A percentile compares a stretch with the other conserved stretches of the same genome.
Evolutionary conservation across 2,888 invertebrate species (phyloP).

Genomic region (Punctoribates punctum): DNA sequence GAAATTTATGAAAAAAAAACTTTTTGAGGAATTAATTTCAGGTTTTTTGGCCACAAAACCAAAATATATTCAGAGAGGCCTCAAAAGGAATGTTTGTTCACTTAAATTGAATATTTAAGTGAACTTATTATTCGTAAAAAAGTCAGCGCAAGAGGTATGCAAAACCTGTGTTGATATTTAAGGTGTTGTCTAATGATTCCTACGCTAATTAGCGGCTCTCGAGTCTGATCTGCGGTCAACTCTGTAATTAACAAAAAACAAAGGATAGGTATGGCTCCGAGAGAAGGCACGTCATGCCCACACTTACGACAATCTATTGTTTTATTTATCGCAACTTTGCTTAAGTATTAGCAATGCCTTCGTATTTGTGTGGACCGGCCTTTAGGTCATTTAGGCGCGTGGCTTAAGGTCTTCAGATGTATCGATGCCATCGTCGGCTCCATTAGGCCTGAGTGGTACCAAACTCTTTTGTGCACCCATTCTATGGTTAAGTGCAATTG

Average conservation of each 20-base stretch:
- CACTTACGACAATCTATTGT: background rate
- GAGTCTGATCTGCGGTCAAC: conserved; percentile 23
- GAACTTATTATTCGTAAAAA: background rate
- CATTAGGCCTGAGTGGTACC: background rate
- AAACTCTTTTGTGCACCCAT: background rate
- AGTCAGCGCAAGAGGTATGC: background rate
- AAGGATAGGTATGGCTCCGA: background rate
- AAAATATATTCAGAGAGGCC: background rate
- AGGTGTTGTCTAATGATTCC: conserved; percentile 27
- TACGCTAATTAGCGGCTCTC: conserved; percentile 26
- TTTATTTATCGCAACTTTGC: background rate
- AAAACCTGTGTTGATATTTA: conserved; percentile 7
- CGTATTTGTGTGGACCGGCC: background rate
- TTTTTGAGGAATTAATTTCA: background rate
- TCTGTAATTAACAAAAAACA: background rate
- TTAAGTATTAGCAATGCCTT: background rate
- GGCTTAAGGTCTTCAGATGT: background rate
- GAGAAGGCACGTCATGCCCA: background rate
- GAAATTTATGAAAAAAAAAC: background rate
- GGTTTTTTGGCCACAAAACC: background rate
- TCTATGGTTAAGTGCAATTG: too few species aligned
- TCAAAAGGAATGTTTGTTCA: background rate
- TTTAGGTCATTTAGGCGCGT: conserved; percentile 16
- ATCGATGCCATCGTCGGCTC: background rate
- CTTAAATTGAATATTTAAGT: background rate